Evolutionary conservation across 2,113 vertebrate genomes (phyloP).

Genomic region (Lycocorax pyrrhopterus): DNA sequence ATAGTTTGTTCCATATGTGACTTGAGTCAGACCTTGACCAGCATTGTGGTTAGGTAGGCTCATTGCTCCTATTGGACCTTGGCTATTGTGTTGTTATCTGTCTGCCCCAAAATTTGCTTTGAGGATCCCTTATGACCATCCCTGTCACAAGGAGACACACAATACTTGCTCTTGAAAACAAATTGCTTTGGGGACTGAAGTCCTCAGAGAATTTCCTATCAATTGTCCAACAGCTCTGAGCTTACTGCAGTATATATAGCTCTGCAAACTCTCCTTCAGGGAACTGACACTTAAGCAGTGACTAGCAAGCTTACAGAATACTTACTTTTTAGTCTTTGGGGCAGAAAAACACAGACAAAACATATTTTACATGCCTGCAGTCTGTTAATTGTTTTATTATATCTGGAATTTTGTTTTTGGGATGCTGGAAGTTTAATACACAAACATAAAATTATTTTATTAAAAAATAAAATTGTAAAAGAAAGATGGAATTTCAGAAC

Average conservation of each 20-base stretch:
- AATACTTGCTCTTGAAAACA: background rate
- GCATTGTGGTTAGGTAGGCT: background rate
- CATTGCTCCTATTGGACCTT: background rate
- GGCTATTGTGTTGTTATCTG: background rate
- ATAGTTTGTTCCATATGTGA: background rate
- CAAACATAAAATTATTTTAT: background rate
- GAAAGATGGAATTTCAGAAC: background rate
- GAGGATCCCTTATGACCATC: no score
- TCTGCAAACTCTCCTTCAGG: background rate
- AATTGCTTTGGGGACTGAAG: background rate
- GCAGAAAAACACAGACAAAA: background rate
- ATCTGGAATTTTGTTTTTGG: background rate
- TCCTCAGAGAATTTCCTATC: background rate
- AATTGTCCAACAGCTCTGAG: background rate
- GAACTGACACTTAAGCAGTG: background rate
- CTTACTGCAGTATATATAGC: background rate
- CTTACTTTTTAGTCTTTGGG: background rate
- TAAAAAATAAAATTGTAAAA: background rate
- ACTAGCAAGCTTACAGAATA: background rate
- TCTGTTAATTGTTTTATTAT: background rate
- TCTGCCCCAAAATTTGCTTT: background rate
- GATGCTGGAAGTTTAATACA: background rate
- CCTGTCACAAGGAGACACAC: background rate
- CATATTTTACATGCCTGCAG: background rate
- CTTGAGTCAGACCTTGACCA: background rate